These are phyloP conservation scores for Macrosteles quadrilineatus DNA, from an alignment of 1,140 invertebrate genomes.

Conservation along the genomic window DNA sequence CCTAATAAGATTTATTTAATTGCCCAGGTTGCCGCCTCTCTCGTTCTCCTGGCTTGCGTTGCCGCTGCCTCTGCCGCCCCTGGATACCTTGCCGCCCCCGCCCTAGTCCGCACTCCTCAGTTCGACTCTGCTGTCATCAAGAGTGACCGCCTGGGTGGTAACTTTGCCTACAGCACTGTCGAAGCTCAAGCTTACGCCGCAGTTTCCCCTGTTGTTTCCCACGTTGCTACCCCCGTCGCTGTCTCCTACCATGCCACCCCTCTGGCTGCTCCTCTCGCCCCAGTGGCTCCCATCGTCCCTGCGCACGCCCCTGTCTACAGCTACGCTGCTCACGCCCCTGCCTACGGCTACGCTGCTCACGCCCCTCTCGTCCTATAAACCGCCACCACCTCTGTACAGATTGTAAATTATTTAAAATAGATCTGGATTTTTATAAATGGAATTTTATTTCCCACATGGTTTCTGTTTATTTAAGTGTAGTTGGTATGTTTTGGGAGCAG, in stretches of 20 bases:
- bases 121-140: constrained; percentile 57
- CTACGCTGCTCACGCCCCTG: constrained; percentile 13
- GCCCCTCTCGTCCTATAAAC: not conserved
- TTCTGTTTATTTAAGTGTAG: too few relatives aligned
- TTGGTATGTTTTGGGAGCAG: too few relatives aligned
- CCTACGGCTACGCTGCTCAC: not conserved
- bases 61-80: constrained; percentile 35
- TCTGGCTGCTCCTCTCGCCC: constrained; percentile 25
- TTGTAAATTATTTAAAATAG: too few relatives aligned
- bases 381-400: too few relatives aligned
- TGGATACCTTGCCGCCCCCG: constrained; percentile 39
- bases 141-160: constrained; percentile 55
- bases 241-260: constrained; percentile 42
- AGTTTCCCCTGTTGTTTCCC: constrained; percentile 50
- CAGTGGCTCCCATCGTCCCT: not conserved
- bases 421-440: too few relatives aligned
- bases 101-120: constrained; percentile 52
- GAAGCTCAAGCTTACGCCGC: constrained; percentile 57
- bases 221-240: constrained; percentile 41
- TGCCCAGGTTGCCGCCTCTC: constrained; percentile 1
- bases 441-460: too few relatives aligned
- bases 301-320: not conserved
- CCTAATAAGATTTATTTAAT: too few relatives aligned
- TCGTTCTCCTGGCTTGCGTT: constrained; percentile 8
- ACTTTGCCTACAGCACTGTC: constrained; percentile 58